These are phyloP conservation scores for Anabas testudineus DNA, from an alignment of 2,797 vertebrate genomes.

Conservation along the genomic window DNA sequence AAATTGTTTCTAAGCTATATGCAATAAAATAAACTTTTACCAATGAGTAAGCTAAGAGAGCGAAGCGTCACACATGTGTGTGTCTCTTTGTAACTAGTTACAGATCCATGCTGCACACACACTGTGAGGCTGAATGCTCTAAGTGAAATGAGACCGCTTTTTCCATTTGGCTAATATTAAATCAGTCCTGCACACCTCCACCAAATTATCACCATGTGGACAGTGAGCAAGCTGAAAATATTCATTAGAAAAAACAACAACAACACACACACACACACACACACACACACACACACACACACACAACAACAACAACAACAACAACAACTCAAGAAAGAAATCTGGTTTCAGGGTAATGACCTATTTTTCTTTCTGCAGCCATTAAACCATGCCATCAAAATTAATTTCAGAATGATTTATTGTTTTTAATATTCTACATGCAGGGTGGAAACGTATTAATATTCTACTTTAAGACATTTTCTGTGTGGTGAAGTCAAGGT, in stretches of 20 bases:
- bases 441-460: neutral
- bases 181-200: neutral
- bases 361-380: neutral
- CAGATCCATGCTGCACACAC: slow-evolving; percentile 34
- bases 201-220: slow-evolving; percentile 10
- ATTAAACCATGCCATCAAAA: slow-evolving; percentile 6
- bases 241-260: neutral
- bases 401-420: neutral
- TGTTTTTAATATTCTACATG: slow-evolving; percentile 2
- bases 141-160: slow-evolving; percentile 17
- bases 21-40: neutral
- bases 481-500: slow-evolving; percentile 33
- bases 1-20: slow-evolving; percentile 11
- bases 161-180: neutral
- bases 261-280: too few species aligned
- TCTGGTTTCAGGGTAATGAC: neutral
- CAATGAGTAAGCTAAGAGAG: neutral
- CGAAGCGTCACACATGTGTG: neutral
- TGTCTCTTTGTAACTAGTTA: slow-evolving; percentile 23
- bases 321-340: neutral
- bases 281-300: too few species aligned
- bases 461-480: slow-evolving; percentile 9
- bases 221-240: neutral
- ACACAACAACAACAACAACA: neutral
- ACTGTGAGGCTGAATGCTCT: slow-evolving; percentile 15